phyloP scores from a whole-genome alignment of 2,113 vertebrate genomes.

The Cheilinus undulatus region DNA sequence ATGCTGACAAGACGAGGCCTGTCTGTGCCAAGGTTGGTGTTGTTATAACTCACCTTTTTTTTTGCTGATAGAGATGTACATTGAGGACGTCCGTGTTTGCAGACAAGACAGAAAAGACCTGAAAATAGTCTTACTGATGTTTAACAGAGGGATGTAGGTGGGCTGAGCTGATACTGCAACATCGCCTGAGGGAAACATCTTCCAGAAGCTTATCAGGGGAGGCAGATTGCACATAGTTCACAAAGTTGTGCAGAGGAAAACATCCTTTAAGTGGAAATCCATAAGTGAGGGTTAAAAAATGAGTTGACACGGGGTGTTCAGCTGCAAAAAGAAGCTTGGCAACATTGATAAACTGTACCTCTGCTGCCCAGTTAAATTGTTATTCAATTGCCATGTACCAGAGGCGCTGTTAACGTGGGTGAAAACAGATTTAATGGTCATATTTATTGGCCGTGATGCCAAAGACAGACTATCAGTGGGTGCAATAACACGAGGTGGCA shows the following conservation, averaged over 20 bases:
- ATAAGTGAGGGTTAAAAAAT: slow-evolving; percentile 24
- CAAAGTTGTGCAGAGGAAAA: slow-evolving; percentile 31
- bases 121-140: slow-evolving; percentile 25
- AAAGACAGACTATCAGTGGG: slow-evolving; percentile 28
- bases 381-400: slow-evolving; percentile 41
- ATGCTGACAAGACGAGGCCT: slow-evolving; percentile 11
- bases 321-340: background rate
- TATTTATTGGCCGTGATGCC: slow-evolving; percentile 52
- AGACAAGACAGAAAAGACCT: background rate
- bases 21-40: slow-evolving; percentile 37
- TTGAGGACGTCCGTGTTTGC: slow-evolving; percentile 10
- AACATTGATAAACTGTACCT: slow-evolving; percentile 1
- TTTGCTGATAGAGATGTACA: slow-evolving; percentile 1
- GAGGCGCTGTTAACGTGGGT: slow-evolving; percentile 44
- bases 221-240: slow-evolving; percentile 21
- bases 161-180: slow-evolving; percentile 34
- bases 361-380: slow-evolving; percentile 41
- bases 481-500: slow-evolving; percentile 45
- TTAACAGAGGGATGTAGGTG: slow-evolving; percentile 35
- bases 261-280: slow-evolving; percentile 19
- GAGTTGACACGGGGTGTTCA: slow-evolving; percentile 26
- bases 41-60: slow-evolving; percentile 20
- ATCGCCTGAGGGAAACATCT: slow-evolving; percentile 40
- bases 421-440: slow-evolving; percentile 54
- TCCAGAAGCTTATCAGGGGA: slow-evolving; percentile 30